Base-by-base conservation (phyloP, 2,888 invertebrate genomes). In the Caenorhabditis sp. region DNA sequence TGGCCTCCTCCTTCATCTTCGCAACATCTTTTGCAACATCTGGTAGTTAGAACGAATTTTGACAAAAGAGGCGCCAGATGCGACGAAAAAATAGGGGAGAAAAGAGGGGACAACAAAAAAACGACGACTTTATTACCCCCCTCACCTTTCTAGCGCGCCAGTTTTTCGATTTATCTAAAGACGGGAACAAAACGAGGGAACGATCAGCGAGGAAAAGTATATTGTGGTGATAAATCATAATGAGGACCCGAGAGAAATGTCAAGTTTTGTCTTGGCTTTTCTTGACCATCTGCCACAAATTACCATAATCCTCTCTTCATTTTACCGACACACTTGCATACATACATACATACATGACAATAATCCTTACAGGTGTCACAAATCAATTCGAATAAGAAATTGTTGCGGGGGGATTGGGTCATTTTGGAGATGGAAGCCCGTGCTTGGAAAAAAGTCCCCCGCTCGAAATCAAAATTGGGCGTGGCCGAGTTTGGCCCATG, bases 1-100 rank as follows among this genome's bases (percentile, higher is more conserved):
- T 43, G 43, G 43, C 43, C 43, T 43, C n/a, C n/a, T n/a, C n/a
- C n/a, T n/a, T n/a, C n/a, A n/a, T n/a, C 43, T 17, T 43, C 43
- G 43, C 43, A 43, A 43, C 43, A 43, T 43, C 43, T 43, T 43
- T 43, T 43, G 43, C 43, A 43, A 43, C 43, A 43, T 43, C 43
- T 43, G 43, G 43, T 43, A 43, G 43, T 43, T 43, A 43, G 43
- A 43, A 31, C 17, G 43, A 43, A 43, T 43, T 43, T 43, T 43
- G 43, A 43, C 43, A 43, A 43, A 43, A 43, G 43, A 43, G 43
- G 43, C 43, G 43, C 43, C 43, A 43, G 43, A 43, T 43, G 43
- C 43, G 43, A 10, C 43, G n/a, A n/a, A n/a, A n/a, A n/a, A n/a
- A n/a, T 14, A 43, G 14, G 17, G 2, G 14, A 43, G 14, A 43